phyloP scores from a whole-genome alignment of 2,113 vertebrate species.

The Spermophilus dauricus region DNA sequence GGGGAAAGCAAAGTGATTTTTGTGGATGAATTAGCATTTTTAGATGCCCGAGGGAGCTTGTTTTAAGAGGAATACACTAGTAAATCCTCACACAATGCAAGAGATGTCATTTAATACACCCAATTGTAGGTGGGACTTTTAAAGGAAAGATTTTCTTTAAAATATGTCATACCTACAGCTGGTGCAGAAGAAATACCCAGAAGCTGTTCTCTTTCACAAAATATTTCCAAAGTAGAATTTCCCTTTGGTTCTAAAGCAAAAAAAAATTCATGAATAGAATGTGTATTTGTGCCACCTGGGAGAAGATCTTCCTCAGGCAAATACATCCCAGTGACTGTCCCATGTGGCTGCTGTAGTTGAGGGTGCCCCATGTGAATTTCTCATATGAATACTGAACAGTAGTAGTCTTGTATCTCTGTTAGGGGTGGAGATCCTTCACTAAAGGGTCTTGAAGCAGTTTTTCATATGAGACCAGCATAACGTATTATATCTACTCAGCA shows the following conservation, averaged over 20 bases:
- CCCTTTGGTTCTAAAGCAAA: conserved; percentile 53
- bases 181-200: background rate
- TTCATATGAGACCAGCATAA: background rate
- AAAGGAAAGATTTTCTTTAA: conserved; percentile 28
- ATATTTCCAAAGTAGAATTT: conserved; percentile 45
- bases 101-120: background rate
- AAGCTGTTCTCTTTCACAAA: conserved; percentile 17
- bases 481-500: background rate
- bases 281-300: background rate
- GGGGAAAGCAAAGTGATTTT: conserved; percentile 50
- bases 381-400: conserved; percentile 24
- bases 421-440: background rate
- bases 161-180: background rate
- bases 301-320: conserved; percentile 40
- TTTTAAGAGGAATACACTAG: conserved; percentile 4
- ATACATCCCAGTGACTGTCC: background rate
- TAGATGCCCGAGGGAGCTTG: background rate
- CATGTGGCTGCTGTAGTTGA: background rate
- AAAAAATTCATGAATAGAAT: conserved; percentile 32
- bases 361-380: background rate
- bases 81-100: background rate
- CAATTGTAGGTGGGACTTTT: conserved; percentile 28
- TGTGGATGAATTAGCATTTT: conserved; percentile 40
- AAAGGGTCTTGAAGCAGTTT: conserved; percentile 49
- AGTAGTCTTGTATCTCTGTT: background rate